A percentile compares a stretch with the other conserved stretches of the same genome.
phyloP scores from a whole-genome alignment of 2,888 invertebrate genomes.

The Dryobota labecula region DNA sequence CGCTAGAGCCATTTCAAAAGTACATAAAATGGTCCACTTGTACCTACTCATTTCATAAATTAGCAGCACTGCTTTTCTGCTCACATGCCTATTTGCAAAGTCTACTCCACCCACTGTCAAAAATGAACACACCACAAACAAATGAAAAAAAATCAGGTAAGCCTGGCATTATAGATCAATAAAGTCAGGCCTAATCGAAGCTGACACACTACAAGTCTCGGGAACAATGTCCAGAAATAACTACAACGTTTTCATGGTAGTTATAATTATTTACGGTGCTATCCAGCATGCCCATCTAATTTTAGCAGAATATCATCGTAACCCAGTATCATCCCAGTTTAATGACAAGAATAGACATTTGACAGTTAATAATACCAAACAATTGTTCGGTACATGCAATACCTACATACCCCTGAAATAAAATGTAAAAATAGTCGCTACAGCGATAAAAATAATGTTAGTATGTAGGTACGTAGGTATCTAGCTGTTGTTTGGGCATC shows the following conservation, averaged over 20 bases:
- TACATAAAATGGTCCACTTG: neutral
- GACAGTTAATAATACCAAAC: constrained; percentile 74
- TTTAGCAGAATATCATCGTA: constrained; percentile 37
- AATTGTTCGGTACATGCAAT: constrained; percentile 72
- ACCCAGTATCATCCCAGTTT: constrained; percentile 39
- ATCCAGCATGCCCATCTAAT: constrained; percentile 27
- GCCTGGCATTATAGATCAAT: too few relatives aligned
- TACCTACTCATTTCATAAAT: neutral
- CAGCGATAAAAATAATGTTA: constrained; percentile 78
- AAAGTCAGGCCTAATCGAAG: constrained; percentile 3
- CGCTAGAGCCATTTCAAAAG: neutral
- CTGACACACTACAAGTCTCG: constrained; percentile 16
- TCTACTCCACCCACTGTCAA: neutral
- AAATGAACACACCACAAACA: neutral
- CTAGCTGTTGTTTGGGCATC: constrained; percentile 62
- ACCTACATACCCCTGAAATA: constrained; percentile 74
- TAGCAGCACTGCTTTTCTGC: neutral
- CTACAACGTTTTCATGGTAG: constrained; percentile 10
- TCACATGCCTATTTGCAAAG: neutral
- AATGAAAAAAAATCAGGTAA: neutral
- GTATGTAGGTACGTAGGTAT: constrained; percentile 70
- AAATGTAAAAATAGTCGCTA: constrained; percentile 83
- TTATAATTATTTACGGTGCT: constrained; percentile 19
- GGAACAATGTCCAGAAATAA: constrained; percentile 35
- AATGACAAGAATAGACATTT: constrained; percentile 64